phyloP scores from a whole-genome alignment of 2,888 invertebrate genomes.

The Xanthia icteritia region DNA sequence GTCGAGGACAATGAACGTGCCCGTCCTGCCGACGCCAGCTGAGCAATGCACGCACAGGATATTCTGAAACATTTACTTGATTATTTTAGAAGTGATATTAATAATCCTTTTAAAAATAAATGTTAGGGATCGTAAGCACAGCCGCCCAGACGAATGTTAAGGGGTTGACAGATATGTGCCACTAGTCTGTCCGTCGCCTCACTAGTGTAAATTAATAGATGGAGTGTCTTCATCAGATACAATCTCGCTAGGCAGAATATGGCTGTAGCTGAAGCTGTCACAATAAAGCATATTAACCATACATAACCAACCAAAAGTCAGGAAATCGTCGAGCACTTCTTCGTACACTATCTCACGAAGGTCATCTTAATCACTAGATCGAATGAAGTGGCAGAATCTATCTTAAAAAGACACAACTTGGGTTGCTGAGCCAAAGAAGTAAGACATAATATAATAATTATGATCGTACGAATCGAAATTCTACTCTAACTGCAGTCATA shows the following conservation, averaged over 20 bases:
- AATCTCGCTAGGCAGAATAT: neutral
- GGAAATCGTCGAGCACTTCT: neutral
- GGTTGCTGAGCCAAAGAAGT: neutral
- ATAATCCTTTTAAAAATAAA: neutral
- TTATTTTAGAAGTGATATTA: neutral
- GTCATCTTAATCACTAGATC: neutral
- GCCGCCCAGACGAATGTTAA: neutral
- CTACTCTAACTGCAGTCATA: neutral
- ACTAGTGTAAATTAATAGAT: neutral
- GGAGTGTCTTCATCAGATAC: neutral
- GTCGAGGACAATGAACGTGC: conserved; percentile 99
- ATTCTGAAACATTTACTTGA: conserved; percentile 76
- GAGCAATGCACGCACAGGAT: conserved; percentile 98
- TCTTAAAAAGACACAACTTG: too few species aligned
- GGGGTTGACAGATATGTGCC: too few species aligned
- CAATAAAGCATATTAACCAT: neutral
- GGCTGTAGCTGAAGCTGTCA: neutral
- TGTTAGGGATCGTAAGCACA: neutral
- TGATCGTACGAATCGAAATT: neutral
- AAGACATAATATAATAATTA: neutral
- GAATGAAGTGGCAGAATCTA: neutral
- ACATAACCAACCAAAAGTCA: neutral
- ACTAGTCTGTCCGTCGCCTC: too few species aligned
- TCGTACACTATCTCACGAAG: neutral
- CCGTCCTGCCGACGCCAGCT: conserved; percentile 99